Percentiles rank a stretch among this genome's conserved stretches.
These are phyloP conservation scores for Timema cristinae DNA, from an alignment of 2,888 invertebrate species.

Conservation along the genomic window DNA sequence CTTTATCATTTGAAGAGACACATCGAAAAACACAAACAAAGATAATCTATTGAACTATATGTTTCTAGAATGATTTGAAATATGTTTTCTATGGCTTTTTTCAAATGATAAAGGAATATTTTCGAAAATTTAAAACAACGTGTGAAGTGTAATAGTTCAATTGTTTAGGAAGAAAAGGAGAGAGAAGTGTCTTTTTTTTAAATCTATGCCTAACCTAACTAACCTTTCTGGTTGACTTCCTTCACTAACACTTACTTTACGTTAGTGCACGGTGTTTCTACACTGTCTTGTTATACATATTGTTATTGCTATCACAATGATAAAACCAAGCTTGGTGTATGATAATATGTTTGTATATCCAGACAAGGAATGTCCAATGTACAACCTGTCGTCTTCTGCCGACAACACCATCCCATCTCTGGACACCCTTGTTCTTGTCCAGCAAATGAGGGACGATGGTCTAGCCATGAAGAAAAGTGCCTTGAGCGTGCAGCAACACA, in stretches of 20 bases:
- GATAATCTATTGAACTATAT: too few relatives aligned
- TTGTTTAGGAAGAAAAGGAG: too few relatives aligned
- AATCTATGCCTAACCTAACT: background rate
- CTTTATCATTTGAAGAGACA: too few relatives aligned
- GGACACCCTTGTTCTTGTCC: slow-evolving; percentile 70
- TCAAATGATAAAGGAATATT: too few relatives aligned
- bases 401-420: slow-evolving; percentile 42
- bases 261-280: slow-evolving; percentile 4
- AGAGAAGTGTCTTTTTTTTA: too few relatives aligned
- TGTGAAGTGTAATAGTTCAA: too few relatives aligned
- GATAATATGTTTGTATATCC: slow-evolving; percentile 36
- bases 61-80: too few relatives aligned
- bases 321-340: too few relatives aligned
- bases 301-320: slow-evolving; percentile 18
- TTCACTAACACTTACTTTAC: slow-evolving; percentile 18
- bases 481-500: slow-evolving; percentile 47
- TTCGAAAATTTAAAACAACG: too few relatives aligned
- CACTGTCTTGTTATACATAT: slow-evolving; percentile 35
- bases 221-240: background rate
- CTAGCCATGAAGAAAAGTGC: slow-evolving; percentile 75
- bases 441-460: slow-evolving; percentile 90
- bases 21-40: too few relatives aligned
- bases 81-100: too few relatives aligned
- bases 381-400: slow-evolving; percentile 49
- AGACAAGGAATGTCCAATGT: slow-evolving; percentile 96